Conservation (phyloP, 2,888 invertebrate species). For the Hirtodrosophila trivittata region DNA sequence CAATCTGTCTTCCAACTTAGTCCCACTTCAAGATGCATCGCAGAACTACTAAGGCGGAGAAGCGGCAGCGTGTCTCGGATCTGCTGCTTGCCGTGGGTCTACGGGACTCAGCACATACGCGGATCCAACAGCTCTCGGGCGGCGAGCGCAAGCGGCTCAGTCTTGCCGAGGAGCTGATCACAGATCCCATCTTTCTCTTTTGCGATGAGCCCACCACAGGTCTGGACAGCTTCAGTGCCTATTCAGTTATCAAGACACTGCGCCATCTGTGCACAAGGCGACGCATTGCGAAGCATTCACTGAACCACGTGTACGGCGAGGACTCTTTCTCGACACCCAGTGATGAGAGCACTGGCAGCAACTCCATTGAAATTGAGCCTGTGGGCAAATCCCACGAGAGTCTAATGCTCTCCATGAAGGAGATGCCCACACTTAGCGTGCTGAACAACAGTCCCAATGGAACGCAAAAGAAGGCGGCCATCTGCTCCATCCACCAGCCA, state of each 20-base stretch:
- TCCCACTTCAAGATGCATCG: slow-evolving; percentile 91
- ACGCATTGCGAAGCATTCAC: slow-evolving; percentile 70
- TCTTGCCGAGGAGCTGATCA: slow-evolving; percentile 94
- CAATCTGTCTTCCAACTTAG: slow-evolving; percentile 83
- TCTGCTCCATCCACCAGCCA: slow-evolving; percentile 96
- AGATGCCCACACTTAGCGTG: slow-evolving; percentile 71
- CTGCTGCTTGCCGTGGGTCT: slow-evolving; percentile 88
- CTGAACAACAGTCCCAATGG: slow-evolving; percentile 69
- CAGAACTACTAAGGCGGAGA: slow-evolving; percentile 83
- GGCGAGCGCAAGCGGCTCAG: slow-evolving; percentile 94
- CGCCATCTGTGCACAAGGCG: slow-evolving; percentile 85
- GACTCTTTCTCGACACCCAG: slow-evolving; percentile 69
- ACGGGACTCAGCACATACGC: slow-evolving; percentile 88
- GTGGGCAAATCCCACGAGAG: slow-evolving; percentile 55
- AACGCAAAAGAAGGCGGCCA: slow-evolving; percentile 87
- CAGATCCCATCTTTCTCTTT: slow-evolving; percentile 94
- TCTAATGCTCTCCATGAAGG: slow-evolving; percentile 52
- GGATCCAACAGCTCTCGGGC: slow-evolving; percentile 91
- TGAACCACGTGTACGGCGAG: slow-evolving; percentile 76
- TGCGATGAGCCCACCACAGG: slow-evolving; percentile 98
- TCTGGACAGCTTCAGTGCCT: slow-evolving; percentile 94
- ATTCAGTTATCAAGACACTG: slow-evolving; percentile 89
- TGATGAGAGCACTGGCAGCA: slow-evolving; percentile 55
- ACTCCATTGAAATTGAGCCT: slow-evolving; percentile 81
- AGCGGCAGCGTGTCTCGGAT: slow-evolving; percentile 78